These are phyloP conservation scores for Orius laevigatus DNA, from an alignment of 1,140 invertebrate species.

Conservation along the genomic window DNA sequence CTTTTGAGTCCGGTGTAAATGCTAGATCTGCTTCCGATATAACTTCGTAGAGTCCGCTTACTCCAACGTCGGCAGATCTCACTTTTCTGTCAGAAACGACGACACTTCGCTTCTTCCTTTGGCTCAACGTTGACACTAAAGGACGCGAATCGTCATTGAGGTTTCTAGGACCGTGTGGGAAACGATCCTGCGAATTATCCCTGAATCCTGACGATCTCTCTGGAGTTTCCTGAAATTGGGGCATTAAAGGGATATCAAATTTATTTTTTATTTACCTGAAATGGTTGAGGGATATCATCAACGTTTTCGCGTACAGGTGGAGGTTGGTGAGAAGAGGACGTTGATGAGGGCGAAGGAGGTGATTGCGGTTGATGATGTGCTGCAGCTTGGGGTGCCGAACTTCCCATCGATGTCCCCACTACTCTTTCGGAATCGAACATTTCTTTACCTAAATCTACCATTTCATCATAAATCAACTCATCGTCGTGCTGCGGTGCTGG, in stretches of 20 bases:
- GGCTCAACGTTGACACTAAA: slow-evolving; percentile 20
- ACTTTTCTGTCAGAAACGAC: slow-evolving; percentile 52
- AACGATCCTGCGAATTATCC: slow-evolving; percentile 46
- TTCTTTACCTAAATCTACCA: slow-evolving; percentile 18
- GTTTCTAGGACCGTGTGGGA: slow-evolving; percentile 65
- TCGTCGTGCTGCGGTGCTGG: slow-evolving; percentile 8
- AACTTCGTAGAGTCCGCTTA: slow-evolving; percentile 71
- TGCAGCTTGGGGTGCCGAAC: slow-evolving; percentile 13
- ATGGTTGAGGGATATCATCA: slow-evolving; percentile 29
- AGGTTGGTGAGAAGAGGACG: slow-evolving; percentile 1
- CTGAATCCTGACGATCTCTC: slow-evolving; percentile 22
- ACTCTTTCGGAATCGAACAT: slow-evolving; percentile 10
- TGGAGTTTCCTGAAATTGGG: slow-evolving; percentile 12
- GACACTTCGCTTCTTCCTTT: slow-evolving; percentile 41
- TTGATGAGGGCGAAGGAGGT: slow-evolving; percentile 3
- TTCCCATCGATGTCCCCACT: slow-evolving; percentile 2
- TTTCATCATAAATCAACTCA: slow-evolving; percentile 23
- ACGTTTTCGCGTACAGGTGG: slow-evolving; percentile 33
- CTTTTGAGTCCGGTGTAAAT: slow-evolving; percentile 64
- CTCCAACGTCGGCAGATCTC: slow-evolving; percentile 67
- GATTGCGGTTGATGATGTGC: slow-evolving; percentile 7
- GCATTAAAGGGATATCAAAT: background rate
- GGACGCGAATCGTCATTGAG: slow-evolving; percentile 34
- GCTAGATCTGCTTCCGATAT: slow-evolving; percentile 80
- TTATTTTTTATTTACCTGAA: slow-evolving; percentile 18